phyloP scores from a whole-genome alignment of 2,797 vertebrate genomes.

The Hydrocynus forskahlii region DNA sequence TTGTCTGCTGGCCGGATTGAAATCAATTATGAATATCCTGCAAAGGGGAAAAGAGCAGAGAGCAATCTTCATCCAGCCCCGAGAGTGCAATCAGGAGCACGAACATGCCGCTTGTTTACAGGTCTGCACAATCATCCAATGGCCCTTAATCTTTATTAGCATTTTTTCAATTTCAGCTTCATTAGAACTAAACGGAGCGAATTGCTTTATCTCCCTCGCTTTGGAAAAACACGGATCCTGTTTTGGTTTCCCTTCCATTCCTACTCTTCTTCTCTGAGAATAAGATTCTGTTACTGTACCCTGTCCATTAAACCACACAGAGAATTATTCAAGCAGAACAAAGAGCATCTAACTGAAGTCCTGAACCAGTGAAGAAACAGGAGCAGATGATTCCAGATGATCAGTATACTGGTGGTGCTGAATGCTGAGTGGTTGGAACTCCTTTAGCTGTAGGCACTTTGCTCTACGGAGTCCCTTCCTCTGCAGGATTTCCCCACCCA shows the following conservation, averaged over 20 bases:
- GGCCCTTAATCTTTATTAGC: constrained; percentile 43
- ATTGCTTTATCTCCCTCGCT: constrained; percentile 36
- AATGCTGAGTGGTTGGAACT: too few species aligned
- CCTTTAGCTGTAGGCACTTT: too few species aligned
- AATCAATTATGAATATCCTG: constrained; percentile 80
- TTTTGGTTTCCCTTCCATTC: neutral
- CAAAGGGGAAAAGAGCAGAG: constrained; percentile 55
- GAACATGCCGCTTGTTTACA: too few species aligned
- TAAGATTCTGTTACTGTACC: neutral
- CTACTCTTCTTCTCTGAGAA: neutral
- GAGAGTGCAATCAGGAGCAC: constrained; percentile 69
- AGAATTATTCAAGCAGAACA: too few species aligned
- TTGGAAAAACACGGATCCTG: too few species aligned
- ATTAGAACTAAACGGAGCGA: constrained; percentile 38
- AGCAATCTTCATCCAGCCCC: constrained; percentile 63
- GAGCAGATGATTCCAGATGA: too few species aligned
- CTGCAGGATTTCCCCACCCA: too few species aligned
- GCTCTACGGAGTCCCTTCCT: too few species aligned
- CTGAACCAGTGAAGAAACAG: too few species aligned
- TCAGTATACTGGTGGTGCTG: too few species aligned
- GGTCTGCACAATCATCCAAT: constrained; percentile 34
- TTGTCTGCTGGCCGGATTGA: constrained; percentile 65
- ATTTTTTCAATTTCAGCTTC: constrained; percentile 46
- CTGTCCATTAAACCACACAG: too few species aligned
- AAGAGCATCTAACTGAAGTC: too few species aligned